Base-by-base conservation (phyloP, 2,888 invertebrate genomes). In the Antheraea yamamai region DNA sequence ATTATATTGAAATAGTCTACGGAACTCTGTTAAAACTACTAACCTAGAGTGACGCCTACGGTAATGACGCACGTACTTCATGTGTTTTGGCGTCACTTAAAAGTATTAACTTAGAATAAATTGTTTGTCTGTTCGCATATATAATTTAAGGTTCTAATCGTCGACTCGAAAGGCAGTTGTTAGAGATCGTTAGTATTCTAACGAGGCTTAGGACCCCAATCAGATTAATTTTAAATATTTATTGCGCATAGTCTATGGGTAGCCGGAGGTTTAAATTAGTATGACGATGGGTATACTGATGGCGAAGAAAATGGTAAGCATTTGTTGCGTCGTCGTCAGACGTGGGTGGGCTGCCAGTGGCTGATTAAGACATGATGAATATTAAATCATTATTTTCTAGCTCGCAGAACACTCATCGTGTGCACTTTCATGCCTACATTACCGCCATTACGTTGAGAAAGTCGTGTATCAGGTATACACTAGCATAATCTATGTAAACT, bases 151-250 rank as follows among this genome's bases (percentile, higher is more conserved):
- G 70, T 58, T 73, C 58, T 75, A 73, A 70, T 39, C 70, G 70
- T 73, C 66, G 73, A 58, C 68, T 55, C 30, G 35, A 73, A 47
- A 73, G 64, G 55, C 26, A 39, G 73, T 61, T 73, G 73, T 73
- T 73, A 73, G 66, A 30, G 55, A 73, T 75, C 75, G 90, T 94
- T 93, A 92, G 93, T 93, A 94, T 93, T 93, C 94, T 87, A 92
- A 90, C 90, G 85, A 89, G 89, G 87, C 81, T 82, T 84, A 82
- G 84, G 84, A 82, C 85, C 64, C 87, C 90, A 91, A 94, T 94
- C 95, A 90, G 94, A 94, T 94, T 92, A 92, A 93, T 93, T 92
- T 93, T 92, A 94, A 94, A 94, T 95, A 95, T 94, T 95, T 94
- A 95, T 94, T 95, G 92, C 92, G 89, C 92, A 94, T 88, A 89